Evolutionary conservation across 2,797 vertebrate genomes (phyloP).

Genomic region (Sus cebifrons): DNA sequence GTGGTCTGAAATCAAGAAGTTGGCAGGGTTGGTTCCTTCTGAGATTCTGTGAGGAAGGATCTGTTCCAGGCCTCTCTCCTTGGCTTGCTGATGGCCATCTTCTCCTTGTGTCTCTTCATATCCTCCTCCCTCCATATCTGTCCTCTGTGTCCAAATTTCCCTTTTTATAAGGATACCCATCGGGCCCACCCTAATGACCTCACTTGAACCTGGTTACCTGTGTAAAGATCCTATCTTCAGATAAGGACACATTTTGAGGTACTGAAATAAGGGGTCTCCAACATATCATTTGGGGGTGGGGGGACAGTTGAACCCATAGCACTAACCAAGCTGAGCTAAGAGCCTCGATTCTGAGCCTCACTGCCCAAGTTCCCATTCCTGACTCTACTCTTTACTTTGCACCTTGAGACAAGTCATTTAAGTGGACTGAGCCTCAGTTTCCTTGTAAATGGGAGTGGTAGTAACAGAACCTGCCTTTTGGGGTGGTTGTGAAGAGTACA

Average conservation of each 20-base stretch:
- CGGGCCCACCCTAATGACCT: not conserved
- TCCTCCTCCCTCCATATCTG: not conserved
- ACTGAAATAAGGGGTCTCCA: not conserved
- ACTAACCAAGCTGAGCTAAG: not conserved
- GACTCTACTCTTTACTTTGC: not conserved
- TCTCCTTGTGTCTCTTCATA: not conserved
- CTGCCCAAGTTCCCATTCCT: not conserved
- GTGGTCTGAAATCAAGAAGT: constrained; percentile 9
- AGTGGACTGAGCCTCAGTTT: constrained; percentile 9
- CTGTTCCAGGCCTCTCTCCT: not conserved
- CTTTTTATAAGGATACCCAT: not conserved
- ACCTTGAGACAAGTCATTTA: not conserved
- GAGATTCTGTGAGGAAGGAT: not conserved
- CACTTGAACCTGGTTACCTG: constrained; percentile 5
- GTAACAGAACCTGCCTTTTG: not conserved
- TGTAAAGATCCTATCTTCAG: not conserved
- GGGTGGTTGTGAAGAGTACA: not conserved
- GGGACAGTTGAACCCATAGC: not conserved
- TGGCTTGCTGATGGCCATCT: not conserved
- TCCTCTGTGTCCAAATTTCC: constrained; percentile 5
- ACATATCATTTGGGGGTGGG: not conserved
- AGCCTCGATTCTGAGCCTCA: not conserved
- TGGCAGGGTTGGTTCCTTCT: not conserved
- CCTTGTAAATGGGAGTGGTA: not conserved
- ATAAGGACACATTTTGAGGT: constrained; percentile 8